Conservation (phyloP, 2,113 vertebrate species). For the Ceratotherium simum region DNA sequence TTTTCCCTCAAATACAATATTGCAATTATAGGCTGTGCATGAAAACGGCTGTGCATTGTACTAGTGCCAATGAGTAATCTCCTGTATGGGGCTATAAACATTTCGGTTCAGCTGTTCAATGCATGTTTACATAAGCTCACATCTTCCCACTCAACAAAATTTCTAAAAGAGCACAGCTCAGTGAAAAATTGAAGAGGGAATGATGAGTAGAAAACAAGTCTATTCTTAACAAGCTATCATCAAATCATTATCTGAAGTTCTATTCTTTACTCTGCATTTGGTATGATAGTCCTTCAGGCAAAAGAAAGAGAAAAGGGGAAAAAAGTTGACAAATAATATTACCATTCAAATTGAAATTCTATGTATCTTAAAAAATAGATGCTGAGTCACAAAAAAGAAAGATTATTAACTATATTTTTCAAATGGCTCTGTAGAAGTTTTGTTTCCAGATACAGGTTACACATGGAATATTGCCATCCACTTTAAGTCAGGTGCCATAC, state of each 20-base stretch:
- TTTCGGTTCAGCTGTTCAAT: slow-evolving; percentile 82
- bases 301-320: background rate
- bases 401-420: background rate
- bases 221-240: slow-evolving; percentile 83
- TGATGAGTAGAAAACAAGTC: slow-evolving; percentile 80
- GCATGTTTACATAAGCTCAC: slow-evolving; percentile 79
- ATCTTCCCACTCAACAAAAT: slow-evolving; percentile 79
- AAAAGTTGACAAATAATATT: slow-evolving; percentile 49
- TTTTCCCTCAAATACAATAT: slow-evolving; percentile 81
- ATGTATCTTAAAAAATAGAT: slow-evolving; percentile 33
- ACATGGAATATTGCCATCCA: background rate
- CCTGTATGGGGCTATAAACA: slow-evolving; percentile 75
- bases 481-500: background rate
- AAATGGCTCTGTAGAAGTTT: background rate
- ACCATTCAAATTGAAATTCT: slow-evolving; percentile 49
- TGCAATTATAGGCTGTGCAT: slow-evolving; percentile 69
- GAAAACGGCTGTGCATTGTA: slow-evolving; percentile 78
- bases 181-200: slow-evolving; percentile 79
- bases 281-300: slow-evolving; percentile 41
- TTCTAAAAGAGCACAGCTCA: slow-evolving; percentile 81
- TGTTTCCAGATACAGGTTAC: background rate
- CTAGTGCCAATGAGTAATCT: slow-evolving; percentile 77
- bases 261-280: slow-evolving; percentile 70
- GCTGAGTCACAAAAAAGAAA: slow-evolving; percentile 55
- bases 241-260: slow-evolving; percentile 72